These are phyloP conservation scores for Apogon talboti DNA, from an alignment of 2,797 vertebrate species.

Conservation along the genomic window DNA sequence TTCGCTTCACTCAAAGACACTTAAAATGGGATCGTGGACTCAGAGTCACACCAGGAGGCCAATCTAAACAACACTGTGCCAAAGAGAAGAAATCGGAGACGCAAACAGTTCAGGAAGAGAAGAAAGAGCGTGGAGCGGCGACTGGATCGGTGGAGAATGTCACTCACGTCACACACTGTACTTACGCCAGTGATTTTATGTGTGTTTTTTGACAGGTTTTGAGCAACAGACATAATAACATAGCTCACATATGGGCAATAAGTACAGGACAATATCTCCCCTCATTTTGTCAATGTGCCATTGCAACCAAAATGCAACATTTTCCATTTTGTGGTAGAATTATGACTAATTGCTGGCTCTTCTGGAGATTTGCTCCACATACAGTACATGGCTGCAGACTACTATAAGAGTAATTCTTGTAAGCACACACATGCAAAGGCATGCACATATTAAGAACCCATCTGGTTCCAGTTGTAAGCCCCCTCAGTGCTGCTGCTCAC, in stretches of 20 bases:
- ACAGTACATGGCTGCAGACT: conserved; percentile 13
- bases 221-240: conserved; percentile 37
- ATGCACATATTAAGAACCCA: conserved; percentile 78
- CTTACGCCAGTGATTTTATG: conserved; percentile 28
- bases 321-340: conserved; percentile 23
- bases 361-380: conserved; percentile 35
- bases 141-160: conserved; percentile 51
- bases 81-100: conserved; percentile 67
- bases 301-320: conserved; percentile 19
- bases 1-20: conserved; percentile 61
- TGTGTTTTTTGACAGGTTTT: conserved; percentile 33
- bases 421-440: conserved; percentile 61
- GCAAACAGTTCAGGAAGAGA: conserved; percentile 44
- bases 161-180: conserved; percentile 56
- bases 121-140: conserved; percentile 17
- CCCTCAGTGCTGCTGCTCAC: conserved; percentile 70
- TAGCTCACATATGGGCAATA: conserved; percentile 38
- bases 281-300: conserved; percentile 14
- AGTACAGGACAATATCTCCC: conserved; percentile 16
- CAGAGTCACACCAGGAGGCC: conserved; percentile 65
- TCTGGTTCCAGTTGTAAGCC: conserved; percentile 86
- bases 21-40: conserved; percentile 69
- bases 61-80: conserved; percentile 71
- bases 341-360: conserved; percentile 40
- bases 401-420: conserved; percentile 48